Conservation (phyloP, 2,797 vertebrate genomes). For the Pangasius djambal region DNA sequence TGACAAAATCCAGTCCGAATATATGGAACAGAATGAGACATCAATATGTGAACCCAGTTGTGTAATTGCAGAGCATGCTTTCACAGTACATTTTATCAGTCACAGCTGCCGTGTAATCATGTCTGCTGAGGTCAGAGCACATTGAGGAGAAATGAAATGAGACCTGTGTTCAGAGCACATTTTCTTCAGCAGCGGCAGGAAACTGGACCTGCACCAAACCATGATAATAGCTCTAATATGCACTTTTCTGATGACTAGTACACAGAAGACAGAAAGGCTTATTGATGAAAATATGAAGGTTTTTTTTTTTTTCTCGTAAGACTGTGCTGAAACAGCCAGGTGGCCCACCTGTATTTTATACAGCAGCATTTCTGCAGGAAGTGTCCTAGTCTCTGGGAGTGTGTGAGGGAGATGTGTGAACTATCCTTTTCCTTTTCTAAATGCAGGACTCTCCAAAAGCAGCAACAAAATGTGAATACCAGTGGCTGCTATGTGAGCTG, state of each 20-base stretch:
- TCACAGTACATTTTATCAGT: slow-evolving; percentile 54
- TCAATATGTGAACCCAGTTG: slow-evolving; percentile 34
- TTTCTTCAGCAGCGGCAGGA: slow-evolving; percentile 47
- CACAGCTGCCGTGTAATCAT: slow-evolving; percentile 52
- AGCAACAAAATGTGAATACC: slow-evolving; percentile 42
- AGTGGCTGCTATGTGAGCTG: slow-evolving; percentile 18
- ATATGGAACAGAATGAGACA: slow-evolving; percentile 42
- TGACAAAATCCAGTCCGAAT: slow-evolving; percentile 34
- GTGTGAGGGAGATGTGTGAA: slow-evolving; percentile 30
- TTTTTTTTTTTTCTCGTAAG: slow-evolving; percentile 70
- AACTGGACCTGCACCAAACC: slow-evolving; percentile 51
- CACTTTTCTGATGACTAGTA: slow-evolving; percentile 48
- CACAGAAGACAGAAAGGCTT: slow-evolving; percentile 68
- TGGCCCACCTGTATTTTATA: slow-evolving; percentile 72
- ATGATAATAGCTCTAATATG: slow-evolving; percentile 47
- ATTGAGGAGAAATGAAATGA: slow-evolving; percentile 45
- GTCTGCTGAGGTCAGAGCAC: slow-evolving; percentile 37
- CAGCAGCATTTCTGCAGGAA: slow-evolving; percentile 64
- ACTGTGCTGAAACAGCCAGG: slow-evolving; percentile 70
- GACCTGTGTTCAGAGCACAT: slow-evolving; percentile 38
- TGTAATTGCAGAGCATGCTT: slow-evolving; percentile 48
- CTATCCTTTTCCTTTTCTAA: slow-evolving; percentile 49
- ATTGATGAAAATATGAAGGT: slow-evolving; percentile 75
- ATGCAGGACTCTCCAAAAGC: slow-evolving; percentile 45
- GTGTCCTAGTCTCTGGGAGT: slow-evolving; percentile 26